Evolutionary conservation across 2,888 invertebrate species (phyloP).

Genomic region (Amphipoea lucens): DNA sequence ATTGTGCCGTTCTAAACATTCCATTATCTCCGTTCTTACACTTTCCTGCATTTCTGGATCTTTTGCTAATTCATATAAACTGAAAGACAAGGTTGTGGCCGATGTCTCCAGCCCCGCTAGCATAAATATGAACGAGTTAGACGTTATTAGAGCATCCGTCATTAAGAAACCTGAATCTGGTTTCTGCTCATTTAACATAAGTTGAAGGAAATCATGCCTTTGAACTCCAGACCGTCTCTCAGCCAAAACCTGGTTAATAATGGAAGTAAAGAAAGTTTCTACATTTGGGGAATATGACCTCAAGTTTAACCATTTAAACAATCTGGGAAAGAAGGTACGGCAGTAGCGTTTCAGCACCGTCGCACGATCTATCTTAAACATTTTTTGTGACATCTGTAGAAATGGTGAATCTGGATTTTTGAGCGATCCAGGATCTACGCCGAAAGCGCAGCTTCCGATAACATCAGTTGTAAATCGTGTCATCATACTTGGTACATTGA

Average conservation of each 20-base stretch:
- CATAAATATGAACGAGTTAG: slow-evolving; percentile 89
- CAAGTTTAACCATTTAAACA: slow-evolving; percentile 86
- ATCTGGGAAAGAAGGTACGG: slow-evolving; percentile 83
- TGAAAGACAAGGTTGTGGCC: slow-evolving; percentile 85
- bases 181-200: slow-evolving; percentile 87
- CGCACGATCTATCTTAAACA: slow-evolving; percentile 83
- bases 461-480: slow-evolving; percentile 86
- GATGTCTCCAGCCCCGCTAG: slow-evolving; percentile 87
- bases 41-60: slow-evolving; percentile 81
- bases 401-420: slow-evolving; percentile 85
- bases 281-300: slow-evolving; percentile 84
- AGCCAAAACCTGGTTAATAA: slow-evolving; percentile 83
- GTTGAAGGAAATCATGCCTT: slow-evolving; percentile 85
- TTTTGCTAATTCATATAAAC: slow-evolving; percentile 86
- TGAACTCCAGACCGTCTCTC: slow-evolving; percentile 80
- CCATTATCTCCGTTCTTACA: slow-evolving; percentile 80
- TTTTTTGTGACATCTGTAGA: slow-evolving; percentile 85
- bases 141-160: slow-evolving; percentile 87
- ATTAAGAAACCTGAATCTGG: slow-evolving; percentile 80
- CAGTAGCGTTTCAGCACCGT: slow-evolving; percentile 85
- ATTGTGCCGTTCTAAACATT: slow-evolving; percentile 76
- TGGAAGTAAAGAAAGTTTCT: slow-evolving; percentile 83
- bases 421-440: slow-evolving; percentile 84
- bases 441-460: slow-evolving; percentile 87
- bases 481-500: slow-evolving; percentile 83